Evolutionary conservation across 2,113 vertebrate species (phyloP).

Genomic region (Macroglossus sobrinus): DNA sequence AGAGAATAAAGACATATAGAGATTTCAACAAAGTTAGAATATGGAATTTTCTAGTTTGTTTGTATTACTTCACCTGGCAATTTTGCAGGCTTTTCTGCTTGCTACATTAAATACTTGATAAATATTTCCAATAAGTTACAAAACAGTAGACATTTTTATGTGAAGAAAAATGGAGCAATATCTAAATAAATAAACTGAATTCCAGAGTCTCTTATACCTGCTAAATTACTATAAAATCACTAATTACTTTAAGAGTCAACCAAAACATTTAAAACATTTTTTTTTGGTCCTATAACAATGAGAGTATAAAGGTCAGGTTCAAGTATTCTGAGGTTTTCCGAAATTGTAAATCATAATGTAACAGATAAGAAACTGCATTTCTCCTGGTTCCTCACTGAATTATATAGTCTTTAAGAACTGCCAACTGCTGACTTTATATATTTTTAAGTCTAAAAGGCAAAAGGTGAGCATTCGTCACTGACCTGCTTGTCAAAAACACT

Average conservation of each 20-base stretch:
- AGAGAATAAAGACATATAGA: not conserved
- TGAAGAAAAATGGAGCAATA: not conserved
- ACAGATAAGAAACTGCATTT: slow-evolving; percentile 9
- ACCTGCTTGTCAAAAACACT: slow-evolving; percentile 54
- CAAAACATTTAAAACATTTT: not conserved
- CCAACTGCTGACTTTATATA: slow-evolving; percentile 47
- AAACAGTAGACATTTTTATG: not conserved
- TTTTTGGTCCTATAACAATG: not conserved
- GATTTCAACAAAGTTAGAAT: not conserved
- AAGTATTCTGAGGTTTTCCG: not conserved
- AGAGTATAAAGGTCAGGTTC: not conserved
- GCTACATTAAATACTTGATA: not conserved
- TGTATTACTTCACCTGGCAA: not conserved
- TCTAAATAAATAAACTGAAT: not conserved
- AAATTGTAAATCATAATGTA: slow-evolving; percentile 27
- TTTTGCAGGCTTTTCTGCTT: not conserved
- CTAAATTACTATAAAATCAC: not conserved
- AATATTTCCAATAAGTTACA: not conserved
- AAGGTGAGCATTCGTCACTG: slow-evolving; percentile 33
- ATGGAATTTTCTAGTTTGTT: not conserved
- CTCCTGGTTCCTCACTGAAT: slow-evolving; percentile 25
- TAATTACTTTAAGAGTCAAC: not conserved
- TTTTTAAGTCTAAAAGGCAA: slow-evolving; percentile 57
- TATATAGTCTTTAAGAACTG: slow-evolving; percentile 28
- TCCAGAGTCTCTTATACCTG: not conserved